phyloP scores from a whole-genome alignment of 2,113 vertebrate genomes.

The Pterocles burchelli region DNA sequence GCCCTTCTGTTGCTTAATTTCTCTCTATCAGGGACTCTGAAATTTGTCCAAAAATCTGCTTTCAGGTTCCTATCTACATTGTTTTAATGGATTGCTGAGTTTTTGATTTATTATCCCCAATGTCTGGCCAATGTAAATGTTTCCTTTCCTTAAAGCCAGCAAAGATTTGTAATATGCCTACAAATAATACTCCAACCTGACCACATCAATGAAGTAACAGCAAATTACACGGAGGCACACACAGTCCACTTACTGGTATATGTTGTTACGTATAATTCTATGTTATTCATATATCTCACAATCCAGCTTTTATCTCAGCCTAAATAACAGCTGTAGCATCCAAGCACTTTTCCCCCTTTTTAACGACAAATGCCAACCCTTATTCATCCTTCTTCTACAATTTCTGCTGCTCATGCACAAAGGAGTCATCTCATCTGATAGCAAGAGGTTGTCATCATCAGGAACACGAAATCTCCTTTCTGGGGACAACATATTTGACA shows the following conservation, averaged over 20 bases:
- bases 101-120: conserved; percentile 51
- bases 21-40: neutral
- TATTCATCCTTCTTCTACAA: neutral
- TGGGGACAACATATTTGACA: neutral
- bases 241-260: neutral
- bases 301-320: neutral
- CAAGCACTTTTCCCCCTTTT: neutral
- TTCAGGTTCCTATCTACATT: neutral
- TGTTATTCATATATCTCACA: neutral
- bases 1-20: neutral
- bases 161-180: conserved; percentile 30
- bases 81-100: conserved; percentile 24
- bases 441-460: neutral
- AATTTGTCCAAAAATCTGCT: neutral
- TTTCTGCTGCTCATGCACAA: neutral
- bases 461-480: neutral
- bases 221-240: neutral
- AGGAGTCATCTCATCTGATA: neutral
- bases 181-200: neutral
- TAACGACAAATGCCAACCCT: neutral
- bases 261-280: neutral
- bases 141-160: conserved; percentile 50
- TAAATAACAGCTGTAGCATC: fast-evolving
- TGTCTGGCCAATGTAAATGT: conserved; percentile 51
- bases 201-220: conserved; percentile 42